Evolutionary conservation across 2,888 invertebrate genomes (phyloP), one percentile per base, ranked within the genome.

Genomic region (Tethea ocularis): DNA sequence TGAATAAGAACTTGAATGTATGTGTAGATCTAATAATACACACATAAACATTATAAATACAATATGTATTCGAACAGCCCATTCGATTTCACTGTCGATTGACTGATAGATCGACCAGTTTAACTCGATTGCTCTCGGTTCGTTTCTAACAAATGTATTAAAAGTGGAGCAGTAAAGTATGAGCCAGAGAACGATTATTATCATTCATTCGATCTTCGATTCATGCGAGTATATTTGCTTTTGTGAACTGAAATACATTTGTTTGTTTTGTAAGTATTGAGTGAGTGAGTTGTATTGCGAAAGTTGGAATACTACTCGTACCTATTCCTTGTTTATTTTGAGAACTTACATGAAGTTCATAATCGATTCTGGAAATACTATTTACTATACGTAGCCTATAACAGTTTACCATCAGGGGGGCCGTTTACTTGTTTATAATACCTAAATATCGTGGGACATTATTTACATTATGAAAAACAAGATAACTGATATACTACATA

Each of bases 81-180:
- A 53, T 46, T 58, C 54, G 41, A 56, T 58, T 56, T 57, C 57
- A 59, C 52, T 51, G 46, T 38, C 56, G 26, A 55, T 57, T 52
- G 55, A 57, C 23, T 58, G 59, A 57, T 61, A 63, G 55, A 62
- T 64, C 60, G 63, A 62, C 54, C 62, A 56, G 62, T 67, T 62
- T 46, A 36, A 62, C 46, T 68, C 61, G 58, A 71, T 68, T 56
- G 67, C 63, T 58, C 61, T 61, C 57, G 61, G 20, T 20, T 46
- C 46, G 46, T 46, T 46, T 10, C 46, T 58, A 64, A 59, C 56
- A 64, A 56, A 65, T 66, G 64, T 64, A 63, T 70, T 68, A 63
- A 59, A 69, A 72, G 63, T 64, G 54, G 59, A 55, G 58, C 62
- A 67, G 59, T 63, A 62, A 68, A 57, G 56, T 61, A 51, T 11